Base-by-base conservation (phyloP, 1,140 invertebrate genomes). In the Diuraphis noxia region DNA sequence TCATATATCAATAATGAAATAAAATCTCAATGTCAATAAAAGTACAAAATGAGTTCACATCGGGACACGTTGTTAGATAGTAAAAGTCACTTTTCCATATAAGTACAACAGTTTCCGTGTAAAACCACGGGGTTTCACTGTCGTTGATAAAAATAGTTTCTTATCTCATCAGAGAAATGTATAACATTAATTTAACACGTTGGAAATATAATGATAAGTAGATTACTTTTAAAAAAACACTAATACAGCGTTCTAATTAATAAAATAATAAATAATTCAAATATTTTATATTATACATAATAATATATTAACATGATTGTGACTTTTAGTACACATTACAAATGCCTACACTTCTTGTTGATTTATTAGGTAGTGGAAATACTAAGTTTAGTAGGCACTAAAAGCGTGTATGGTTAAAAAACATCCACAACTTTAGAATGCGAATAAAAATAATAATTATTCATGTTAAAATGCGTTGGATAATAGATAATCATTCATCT, bases 31-130 rank as follows among this genome's bases (percentile, higher is more conserved):
- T 86, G 84, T 86, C 84, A 86, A 86, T 34, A 34, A 38, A 46
- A 85, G 19, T 46, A 46, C n/a, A 86, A 34, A 86, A 86, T 34
- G 43, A 49, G 84, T 86, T 49, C 41, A 34, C 43, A 23, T 46
- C 41, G 30, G 2, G 25, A 25, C 43, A 49, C 23, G 34, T 49
- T 7, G 43, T 49, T 46, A 34, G n/a, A 86, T 34, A 86, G 43
- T 86, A 86, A 86, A 46, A 86, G 84, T 86, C 41, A 36, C 84
- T 86, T 86, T 46, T 86, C 84, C 84, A 49, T 86, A 49, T 86
- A 49, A 49, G 84, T 36, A 49, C n/a, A 46, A 3, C 38, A 30
- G 46, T 46, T 46, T 46, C 82, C 43, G 19, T 21, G 84, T 49
- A 19, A 82, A 86, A 43, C 40, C 41, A 85, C 82, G 1, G 41